Conservation (phyloP, 2,113 vertebrate genomes). For the Genyomyrus donnyi region DNA sequence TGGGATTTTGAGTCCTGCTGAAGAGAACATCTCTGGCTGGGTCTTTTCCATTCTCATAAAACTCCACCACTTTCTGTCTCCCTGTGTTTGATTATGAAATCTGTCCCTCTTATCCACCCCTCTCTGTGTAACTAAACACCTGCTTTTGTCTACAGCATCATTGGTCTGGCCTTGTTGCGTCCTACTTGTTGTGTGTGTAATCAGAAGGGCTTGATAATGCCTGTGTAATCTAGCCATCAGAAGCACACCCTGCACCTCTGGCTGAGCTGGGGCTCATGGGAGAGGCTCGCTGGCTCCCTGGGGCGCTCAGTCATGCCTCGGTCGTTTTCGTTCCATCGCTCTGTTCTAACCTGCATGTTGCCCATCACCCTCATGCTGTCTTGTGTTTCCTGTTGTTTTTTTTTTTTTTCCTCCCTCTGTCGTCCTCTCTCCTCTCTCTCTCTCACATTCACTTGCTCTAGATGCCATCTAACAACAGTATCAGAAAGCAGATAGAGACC, state of each 20-base stretch:
- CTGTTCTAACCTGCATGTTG: slow-evolving; percentile 50
- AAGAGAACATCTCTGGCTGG: slow-evolving; percentile 10
- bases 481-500: slow-evolving; percentile 99
- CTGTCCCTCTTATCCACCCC: background rate
- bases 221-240: slow-evolving; percentile 6
- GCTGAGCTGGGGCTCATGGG: slow-evolving; percentile 5
- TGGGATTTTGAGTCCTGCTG: slow-evolving; percentile 27
- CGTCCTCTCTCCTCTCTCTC: slow-evolving; percentile 72
- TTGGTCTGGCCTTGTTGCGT: background rate
- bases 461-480: slow-evolving; percentile 99
- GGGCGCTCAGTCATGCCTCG: slow-evolving; percentile 42
- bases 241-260: slow-evolving; percentile 4
- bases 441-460: slow-evolving; percentile 89
- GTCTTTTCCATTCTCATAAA: background rate
- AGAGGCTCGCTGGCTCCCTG: background rate
- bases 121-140: background rate
- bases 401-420: slow-evolving; percentile 57
- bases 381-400: slow-evolving; percentile 49
- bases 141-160: background rate
- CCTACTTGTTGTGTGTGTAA: background rate
- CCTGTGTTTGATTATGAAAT: background rate
- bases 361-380: slow-evolving; percentile 58
- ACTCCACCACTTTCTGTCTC: background rate
- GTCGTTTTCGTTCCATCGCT: slow-evolving; percentile 59
- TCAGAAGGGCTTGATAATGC: background rate